Conservation (phyloP, 1,140 invertebrate species). For the Leptopilina clavipes region DNA sequence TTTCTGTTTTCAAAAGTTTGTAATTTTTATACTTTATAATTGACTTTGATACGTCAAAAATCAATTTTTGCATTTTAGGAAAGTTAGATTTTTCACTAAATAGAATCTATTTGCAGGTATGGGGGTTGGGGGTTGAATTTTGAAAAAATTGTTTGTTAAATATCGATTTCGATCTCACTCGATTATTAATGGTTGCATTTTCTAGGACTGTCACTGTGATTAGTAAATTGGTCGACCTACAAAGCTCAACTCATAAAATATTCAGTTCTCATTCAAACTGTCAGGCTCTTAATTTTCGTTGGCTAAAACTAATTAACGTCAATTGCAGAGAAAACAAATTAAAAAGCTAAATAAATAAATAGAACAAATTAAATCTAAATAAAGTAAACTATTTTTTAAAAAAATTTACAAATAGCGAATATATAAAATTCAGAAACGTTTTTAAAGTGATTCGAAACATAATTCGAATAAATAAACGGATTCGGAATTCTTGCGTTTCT, state of each 20-base stretch:
- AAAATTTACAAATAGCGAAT: too few species aligned
- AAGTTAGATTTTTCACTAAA: too few species aligned
- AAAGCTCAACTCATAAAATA: conserved; percentile 12
- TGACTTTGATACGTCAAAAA: not conserved
- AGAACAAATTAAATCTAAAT: not conserved
- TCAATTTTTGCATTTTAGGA: too few species aligned
- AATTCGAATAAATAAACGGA: not conserved
- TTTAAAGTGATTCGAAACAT: too few species aligned
- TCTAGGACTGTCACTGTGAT: conserved; percentile 7
- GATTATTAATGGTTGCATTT: not conserved
- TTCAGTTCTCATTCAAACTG: not conserved
- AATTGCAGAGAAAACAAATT: not conserved
- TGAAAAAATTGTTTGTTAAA: not conserved
- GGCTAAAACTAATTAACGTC: not conserved
- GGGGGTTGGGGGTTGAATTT: too few species aligned
- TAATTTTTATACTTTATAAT: not conserved
- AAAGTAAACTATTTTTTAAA: too few species aligned
- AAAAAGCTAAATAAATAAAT: too few species aligned
- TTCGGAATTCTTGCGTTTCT: conserved; percentile 29
- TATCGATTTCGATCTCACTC: not conserved
- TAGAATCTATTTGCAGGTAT: too few species aligned
- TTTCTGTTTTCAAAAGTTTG: not conserved
- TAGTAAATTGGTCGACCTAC: conserved; percentile 1
- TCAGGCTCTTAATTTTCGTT: not conserved
- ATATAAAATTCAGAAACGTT: too few species aligned